Conservation (phyloP, 92 coral and sea anemone species). For the Heteractis magnifica region DNA sequence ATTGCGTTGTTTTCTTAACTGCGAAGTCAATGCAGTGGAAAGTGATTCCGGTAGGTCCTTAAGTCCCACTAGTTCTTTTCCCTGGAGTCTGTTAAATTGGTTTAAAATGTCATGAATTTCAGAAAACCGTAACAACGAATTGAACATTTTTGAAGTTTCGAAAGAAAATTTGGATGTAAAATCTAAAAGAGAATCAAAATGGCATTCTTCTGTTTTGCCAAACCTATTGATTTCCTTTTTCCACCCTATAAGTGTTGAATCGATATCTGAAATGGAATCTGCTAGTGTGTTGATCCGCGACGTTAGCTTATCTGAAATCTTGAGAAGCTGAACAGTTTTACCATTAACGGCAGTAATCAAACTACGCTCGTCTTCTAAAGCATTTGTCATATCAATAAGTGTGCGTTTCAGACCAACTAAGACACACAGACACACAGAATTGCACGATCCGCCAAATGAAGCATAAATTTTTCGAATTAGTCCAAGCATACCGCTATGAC, state of each 20-base stretch:
- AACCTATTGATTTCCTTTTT: background rate
- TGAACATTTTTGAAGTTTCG: constrained; percentile 32
- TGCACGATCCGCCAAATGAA: constrained; percentile 21
- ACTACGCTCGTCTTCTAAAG: background rate
- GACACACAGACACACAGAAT: constrained; percentile 22
- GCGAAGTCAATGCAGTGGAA: background rate
- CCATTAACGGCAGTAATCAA: constrained; percentile 38
- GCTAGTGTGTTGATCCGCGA: background rate
- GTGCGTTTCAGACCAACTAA: constrained; percentile 2
- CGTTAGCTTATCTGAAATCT: constrained; percentile 9
- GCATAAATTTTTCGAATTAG: constrained; percentile 30
- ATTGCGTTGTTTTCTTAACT: background rate
- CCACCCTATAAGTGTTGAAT: constrained; percentile 1
- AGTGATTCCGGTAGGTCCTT: constrained; percentile 34
- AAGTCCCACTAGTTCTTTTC: constrained; percentile 12
- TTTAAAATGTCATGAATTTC: constrained; percentile 39
- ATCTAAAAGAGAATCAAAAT: constrained; percentile 14
- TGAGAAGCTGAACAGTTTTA: constrained; percentile 32
- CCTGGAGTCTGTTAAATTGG: constrained; percentile 10
- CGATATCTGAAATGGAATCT: background rate
- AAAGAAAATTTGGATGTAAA: constrained; percentile 25
- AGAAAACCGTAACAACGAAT: constrained; percentile 26
- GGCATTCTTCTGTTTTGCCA: constrained; percentile 28
- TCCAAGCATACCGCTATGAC: constrained; percentile 40
- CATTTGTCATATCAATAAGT: constrained; percentile 3